Conservation (phyloP, 2,797 vertebrate genomes). For the Garrulus glandarius region DNA sequence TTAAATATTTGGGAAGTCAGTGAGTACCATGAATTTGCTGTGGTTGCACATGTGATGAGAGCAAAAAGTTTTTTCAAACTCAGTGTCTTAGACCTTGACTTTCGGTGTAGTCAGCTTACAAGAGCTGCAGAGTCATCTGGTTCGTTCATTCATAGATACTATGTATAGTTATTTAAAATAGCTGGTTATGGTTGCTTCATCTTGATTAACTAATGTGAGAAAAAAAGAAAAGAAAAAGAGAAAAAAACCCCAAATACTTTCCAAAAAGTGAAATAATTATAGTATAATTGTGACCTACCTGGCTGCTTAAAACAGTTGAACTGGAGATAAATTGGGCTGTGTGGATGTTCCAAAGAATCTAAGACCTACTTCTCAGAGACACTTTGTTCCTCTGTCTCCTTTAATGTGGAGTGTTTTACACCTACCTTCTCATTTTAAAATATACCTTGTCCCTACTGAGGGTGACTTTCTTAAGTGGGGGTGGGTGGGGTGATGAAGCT, state of each 20-base stretch:
- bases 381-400: background rate
- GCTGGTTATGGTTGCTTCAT: background rate
- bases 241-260: background rate
- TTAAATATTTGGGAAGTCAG: background rate
- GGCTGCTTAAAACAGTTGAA: background rate
- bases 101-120: background rate
- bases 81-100: background rate
- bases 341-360: background rate
- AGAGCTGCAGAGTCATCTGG: background rate
- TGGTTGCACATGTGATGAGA: background rate
- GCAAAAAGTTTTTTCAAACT: background rate
- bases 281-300: background rate
- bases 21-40: background rate
- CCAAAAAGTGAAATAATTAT: background rate
- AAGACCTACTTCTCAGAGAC: background rate
- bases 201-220: background rate
- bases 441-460: background rate
- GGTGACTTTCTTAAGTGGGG: background rate
- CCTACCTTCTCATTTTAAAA: fast-evolving
- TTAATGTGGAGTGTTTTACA: background rate
- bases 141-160: background rate
- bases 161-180: background rate
- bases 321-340: background rate
- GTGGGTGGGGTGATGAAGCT: background rate
- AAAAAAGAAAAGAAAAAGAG: background rate